Base-by-base conservation (phyloP, 2,888 invertebrate genomes). In the Choreutis nemorana region DNA sequence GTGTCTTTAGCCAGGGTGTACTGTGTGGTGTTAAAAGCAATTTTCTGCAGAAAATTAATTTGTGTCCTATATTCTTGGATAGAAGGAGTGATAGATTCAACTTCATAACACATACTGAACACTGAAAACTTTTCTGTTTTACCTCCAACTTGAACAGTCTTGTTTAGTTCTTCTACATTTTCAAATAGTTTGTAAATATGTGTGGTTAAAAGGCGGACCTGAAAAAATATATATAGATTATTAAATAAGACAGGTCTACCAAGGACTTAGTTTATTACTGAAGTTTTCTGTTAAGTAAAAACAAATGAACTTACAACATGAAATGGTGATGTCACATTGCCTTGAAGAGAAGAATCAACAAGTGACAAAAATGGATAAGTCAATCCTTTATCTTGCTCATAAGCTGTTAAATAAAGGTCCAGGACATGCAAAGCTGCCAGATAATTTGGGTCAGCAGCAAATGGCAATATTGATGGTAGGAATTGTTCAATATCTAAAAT, bases 61-160 rank as follows among this genome's bases (percentile, higher is more conserved):
- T 91, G 89, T 21, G 89, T 84, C 35, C 96, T 81, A 55, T 94
- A 95, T 14, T 87, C 89, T 41, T 90, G 86, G 2, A 97, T 84
- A 4, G 85, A 86, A 0, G 87, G 82, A 10, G 82, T 77, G 23
- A 87, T 85, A 12, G 78, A 81, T 66, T 95, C 94, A 0, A 90
- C 86, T 29, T 82, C 64, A 42, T 83, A 84, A 38, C 90, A 89
- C 30, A 85, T 75, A 11, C 80, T 75, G 47, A 92, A 91, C 2
- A 91, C 59, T 34, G 72, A 64, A 51, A 82, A 83, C 26, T 61
- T 66, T 54, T 83, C 83, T 15, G 47, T 42, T 8, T 44, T 47
- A 1, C 56, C 55, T 1, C 65, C 67, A 6, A 60, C 40, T 45
- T 64, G 48, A 3, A 42, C 49, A 11, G 60, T 49, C 36, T 78